A percentile compares a stretch with the other conserved stretches of the same genome.
Conservation (phyloP, 1,140 invertebrate species). For the Antheraea mylitta region DNA sequence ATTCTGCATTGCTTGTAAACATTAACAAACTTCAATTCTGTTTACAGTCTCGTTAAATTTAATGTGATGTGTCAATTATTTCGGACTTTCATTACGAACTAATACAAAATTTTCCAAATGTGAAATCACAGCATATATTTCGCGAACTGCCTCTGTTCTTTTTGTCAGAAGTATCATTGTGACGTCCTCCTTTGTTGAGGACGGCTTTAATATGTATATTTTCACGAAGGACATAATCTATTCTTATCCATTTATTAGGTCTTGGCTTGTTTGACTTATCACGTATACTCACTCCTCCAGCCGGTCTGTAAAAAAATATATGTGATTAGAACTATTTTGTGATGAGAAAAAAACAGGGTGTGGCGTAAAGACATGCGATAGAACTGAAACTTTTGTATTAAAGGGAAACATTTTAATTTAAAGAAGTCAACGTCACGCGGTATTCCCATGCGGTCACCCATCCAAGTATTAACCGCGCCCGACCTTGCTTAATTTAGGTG, state of each 20-base stretch:
- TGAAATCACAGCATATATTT: slow-evolving; percentile 57
- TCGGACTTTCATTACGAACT: slow-evolving; percentile 4
- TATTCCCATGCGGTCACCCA: no score
- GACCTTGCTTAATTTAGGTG: no score
- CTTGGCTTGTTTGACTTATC: slow-evolving; percentile 62
- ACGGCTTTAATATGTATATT: slow-evolving; percentile 24
- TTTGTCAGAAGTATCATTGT: slow-evolving; percentile 29
- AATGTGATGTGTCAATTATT: slow-evolving; percentile 48
- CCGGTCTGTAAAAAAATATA: slow-evolving; percentile 60
- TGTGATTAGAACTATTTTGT: neutral
- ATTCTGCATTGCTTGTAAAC: slow-evolving; percentile 39
- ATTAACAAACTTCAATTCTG: slow-evolving; percentile 71
- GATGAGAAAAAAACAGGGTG: neutral
- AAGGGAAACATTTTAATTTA: no score
- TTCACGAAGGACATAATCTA: slow-evolving; percentile 32
- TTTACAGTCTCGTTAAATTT: slow-evolving; percentile 65
- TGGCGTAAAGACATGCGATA: no score
- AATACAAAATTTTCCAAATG: slow-evolving; percentile 11
- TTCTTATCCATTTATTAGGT: slow-evolving; percentile 36
- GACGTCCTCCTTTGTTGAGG: slow-evolving; percentile 28
- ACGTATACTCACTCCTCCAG: slow-evolving; percentile 76
- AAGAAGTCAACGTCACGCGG: no score
- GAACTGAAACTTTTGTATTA: no score
- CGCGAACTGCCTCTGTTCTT: slow-evolving; percentile 37
- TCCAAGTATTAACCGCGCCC: no score